Percentiles rank a stretch among this genome's conserved stretches.
Conservation (phyloP, 2,113 vertebrate species). For the Psilopogon haemacephalus region DNA sequence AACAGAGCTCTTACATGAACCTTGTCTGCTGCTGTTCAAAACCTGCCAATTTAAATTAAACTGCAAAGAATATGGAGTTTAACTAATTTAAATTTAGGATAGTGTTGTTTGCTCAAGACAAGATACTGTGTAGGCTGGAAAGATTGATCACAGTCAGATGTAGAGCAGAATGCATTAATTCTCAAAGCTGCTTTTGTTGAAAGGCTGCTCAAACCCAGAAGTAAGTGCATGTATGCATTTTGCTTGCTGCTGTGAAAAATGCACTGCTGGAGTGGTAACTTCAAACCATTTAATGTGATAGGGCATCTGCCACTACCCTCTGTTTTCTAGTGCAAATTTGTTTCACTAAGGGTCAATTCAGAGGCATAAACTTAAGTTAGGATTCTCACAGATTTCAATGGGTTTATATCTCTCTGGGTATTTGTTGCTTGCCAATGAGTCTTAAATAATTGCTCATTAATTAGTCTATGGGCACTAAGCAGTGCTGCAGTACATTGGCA, state of each 20-base stretch:
- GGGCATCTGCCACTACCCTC: neutral
- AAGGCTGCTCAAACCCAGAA: neutral
- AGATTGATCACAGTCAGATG: neutral
- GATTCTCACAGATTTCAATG: neutral
- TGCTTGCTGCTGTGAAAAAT: neutral
- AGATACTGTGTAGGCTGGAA: neutral
- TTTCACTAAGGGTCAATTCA: neutral
- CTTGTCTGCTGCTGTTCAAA: neutral
- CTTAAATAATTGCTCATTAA: neutral
- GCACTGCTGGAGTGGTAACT: neutral
- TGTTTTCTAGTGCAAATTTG: neutral
- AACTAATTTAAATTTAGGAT: neutral
- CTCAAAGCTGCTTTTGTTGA: neutral
- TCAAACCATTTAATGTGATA: neutral
- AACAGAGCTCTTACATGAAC: neutral
- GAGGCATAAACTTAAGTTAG: neutral
- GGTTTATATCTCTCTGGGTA: neutral
- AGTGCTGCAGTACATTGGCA: neutral
- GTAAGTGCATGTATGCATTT: neutral
- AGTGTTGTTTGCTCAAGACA: neutral
- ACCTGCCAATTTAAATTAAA: neutral
- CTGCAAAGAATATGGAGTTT: neutral
- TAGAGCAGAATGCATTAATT: neutral
- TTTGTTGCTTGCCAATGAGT: neutral
- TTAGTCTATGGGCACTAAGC: neutral